A percentile compares a stretch with the other conserved stretches of the same genome.
These are phyloP conservation scores for Zaprionus capensis DNA, from an alignment of 1,140 invertebrate species.

Conservation along the genomic window DNA sequence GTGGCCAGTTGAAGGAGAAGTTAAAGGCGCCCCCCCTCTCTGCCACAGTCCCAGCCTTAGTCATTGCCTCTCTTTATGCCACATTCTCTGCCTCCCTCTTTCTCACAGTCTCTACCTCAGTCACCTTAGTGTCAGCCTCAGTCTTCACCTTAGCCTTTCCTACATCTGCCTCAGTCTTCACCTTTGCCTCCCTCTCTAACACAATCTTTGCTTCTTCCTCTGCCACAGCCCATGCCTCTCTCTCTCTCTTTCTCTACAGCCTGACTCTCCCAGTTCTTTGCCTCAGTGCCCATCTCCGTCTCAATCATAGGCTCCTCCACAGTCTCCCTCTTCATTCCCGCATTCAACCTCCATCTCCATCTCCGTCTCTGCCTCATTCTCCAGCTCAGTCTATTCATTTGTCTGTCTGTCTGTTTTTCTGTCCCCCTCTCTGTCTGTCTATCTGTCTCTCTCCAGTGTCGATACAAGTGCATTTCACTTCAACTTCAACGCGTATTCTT, in stretches of 20 bases:
- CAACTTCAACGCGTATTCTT: slow-evolving; percentile 66
- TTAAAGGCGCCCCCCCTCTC: neutral
- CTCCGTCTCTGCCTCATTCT: neutral
- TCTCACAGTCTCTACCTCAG: neutral
- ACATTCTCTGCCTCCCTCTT: neutral
- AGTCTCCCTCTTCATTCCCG: neutral
- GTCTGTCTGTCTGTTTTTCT: slow-evolving; percentile 1
- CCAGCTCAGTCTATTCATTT: neutral
- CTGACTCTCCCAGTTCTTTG: too few relatives aligned
- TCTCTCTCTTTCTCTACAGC: neutral
- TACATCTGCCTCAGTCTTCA: neutral
- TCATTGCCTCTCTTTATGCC: neutral
- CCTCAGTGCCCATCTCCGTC: too few relatives aligned
- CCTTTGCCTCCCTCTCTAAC: neutral
- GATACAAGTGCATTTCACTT: slow-evolving; percentile 74
- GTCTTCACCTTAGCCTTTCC: neutral
- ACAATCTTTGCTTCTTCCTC: neutral
- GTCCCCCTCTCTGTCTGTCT: neutral
- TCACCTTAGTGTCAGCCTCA: neutral
- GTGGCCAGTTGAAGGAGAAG: slow-evolving; percentile 17
- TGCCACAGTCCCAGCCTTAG: neutral
- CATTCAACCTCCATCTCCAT: neutral
- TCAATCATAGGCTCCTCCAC: too few relatives aligned
- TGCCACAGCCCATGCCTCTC: too few relatives aligned
- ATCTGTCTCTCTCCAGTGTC: slow-evolving; percentile 35